phyloP scores from a whole-genome alignment of 2,797 vertebrate species.

The Prionace glauca region DNA sequence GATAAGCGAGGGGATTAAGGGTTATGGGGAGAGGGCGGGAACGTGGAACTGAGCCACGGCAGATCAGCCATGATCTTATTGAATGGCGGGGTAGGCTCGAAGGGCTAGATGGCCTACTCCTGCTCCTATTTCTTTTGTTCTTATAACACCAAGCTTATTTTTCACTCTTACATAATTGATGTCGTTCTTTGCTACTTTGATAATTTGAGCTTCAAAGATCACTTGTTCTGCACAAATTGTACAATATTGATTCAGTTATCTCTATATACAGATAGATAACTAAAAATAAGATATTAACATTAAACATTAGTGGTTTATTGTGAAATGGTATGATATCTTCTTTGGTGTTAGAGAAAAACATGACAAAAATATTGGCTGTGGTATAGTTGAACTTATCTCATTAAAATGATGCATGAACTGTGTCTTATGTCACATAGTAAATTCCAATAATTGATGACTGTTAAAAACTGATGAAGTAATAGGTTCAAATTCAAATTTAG shows the following conservation, averaged over 20 bases:
- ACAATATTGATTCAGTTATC: neutral
- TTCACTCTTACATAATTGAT: neutral
- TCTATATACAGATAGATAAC: neutral
- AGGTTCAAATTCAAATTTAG: neutral
- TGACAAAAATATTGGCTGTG: slow-evolving; percentile 25
- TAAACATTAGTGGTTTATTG: neutral
- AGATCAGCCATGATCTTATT: too few relatives aligned
- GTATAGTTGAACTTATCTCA: slow-evolving; percentile 48
- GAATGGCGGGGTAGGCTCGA: too few relatives aligned
- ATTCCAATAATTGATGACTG: slow-evolving; percentile 37
- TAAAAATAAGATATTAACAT: neutral
- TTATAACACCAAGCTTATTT: neutral
- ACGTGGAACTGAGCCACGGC: too few relatives aligned
- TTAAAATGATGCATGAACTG: slow-evolving; percentile 44
- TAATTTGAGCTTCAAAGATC: neutral
- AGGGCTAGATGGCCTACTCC: too few relatives aligned
- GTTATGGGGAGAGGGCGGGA: too few relatives aligned
- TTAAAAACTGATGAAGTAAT: slow-evolving; percentile 37
- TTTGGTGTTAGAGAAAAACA: neutral
- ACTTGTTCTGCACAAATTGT: neutral
- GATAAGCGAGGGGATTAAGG: too few relatives aligned
- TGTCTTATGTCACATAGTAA: slow-evolving; percentile 47
- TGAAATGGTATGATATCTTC: neutral
- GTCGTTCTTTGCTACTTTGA: neutral
- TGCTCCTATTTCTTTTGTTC: too few relatives aligned